A percentile compares a stretch with the other conserved stretches of the same genome.
phyloP scores from a whole-genome alignment of 2,797 vertebrate species.

The Karalla daura region DNA sequence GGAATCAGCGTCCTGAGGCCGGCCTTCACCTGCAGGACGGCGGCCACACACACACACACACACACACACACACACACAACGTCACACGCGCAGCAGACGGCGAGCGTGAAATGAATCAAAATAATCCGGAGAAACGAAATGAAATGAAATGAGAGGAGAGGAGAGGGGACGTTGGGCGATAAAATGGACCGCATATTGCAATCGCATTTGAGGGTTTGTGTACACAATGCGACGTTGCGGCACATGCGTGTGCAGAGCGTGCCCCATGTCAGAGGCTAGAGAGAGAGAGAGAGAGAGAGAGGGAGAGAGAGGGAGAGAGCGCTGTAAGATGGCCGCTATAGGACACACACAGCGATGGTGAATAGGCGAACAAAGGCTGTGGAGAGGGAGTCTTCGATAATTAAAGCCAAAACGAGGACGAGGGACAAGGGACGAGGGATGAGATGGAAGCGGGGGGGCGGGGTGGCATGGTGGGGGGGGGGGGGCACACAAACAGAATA shows the following conservation, averaged over 20 bases:
- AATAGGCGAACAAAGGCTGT: slow-evolving; percentile 80
- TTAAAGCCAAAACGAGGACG: slow-evolving; percentile 83
- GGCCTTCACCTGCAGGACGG: slow-evolving; percentile 90
- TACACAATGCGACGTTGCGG: slow-evolving; percentile 17
- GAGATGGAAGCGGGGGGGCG: slow-evolving; percentile 63
- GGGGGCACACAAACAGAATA: slow-evolving; percentile 70
- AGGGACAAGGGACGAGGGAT: slow-evolving; percentile 73
- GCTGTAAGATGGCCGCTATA: slow-evolving; percentile 83
- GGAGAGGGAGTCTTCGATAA: slow-evolving; percentile 82
- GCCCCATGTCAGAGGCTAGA: slow-evolving; percentile 67
- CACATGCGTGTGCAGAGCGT: slow-evolving; percentile 59
- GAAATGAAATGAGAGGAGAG: neutral
- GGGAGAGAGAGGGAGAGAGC: slow-evolving; percentile 49
- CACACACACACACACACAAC: slow-evolving; percentile 31
- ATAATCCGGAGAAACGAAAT: neutral
- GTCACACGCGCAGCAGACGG: slow-evolving; percentile 40
- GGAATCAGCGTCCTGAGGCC: slow-evolving; percentile 94
- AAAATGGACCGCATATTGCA: neutral
- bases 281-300: slow-evolving; percentile 40
- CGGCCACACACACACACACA: slow-evolving; percentile 37
- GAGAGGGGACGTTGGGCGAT: too few relatives aligned
- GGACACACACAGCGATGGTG: slow-evolving; percentile 76
- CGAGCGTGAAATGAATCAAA: slow-evolving; percentile 29
- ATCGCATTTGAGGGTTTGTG: slow-evolving; percentile 22
- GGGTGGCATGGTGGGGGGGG: slow-evolving; percentile 22